These are phyloP conservation scores for Geococcyx californianus DNA, from an alignment of 2,113 vertebrate genomes.

Conservation along the genomic window DNA sequence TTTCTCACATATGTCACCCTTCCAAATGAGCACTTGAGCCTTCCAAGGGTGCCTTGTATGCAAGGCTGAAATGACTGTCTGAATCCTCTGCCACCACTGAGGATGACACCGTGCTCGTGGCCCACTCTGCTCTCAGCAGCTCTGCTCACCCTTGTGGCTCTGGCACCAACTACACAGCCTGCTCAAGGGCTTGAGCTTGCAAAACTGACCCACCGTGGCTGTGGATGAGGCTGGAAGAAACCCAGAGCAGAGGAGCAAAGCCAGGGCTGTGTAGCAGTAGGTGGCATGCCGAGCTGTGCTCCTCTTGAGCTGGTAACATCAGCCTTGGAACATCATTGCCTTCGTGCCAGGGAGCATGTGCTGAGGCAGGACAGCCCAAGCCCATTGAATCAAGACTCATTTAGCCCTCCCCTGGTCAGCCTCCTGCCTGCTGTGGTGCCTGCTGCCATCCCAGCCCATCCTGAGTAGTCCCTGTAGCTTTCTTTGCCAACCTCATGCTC, in stretches of 20 bases:
- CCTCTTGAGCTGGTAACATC: accelerated
- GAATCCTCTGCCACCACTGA: accelerated
- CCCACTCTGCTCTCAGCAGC: neutral
- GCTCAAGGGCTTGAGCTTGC: neutral
- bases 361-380: neutral
- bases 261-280: neutral
- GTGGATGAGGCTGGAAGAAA: neutral
- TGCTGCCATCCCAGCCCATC: neutral
- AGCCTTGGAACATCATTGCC: neutral
- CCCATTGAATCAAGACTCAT: neutral
- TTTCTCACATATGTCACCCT: neutral
- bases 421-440: neutral
- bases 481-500: neutral
- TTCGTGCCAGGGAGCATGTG: neutral
- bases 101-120: neutral
- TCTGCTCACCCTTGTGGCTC: neutral
- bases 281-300: neutral
- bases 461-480: neutral
- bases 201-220: accelerated
- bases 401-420: neutral
- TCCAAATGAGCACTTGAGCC: neutral
- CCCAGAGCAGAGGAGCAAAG: neutral
- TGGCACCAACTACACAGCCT: neutral
- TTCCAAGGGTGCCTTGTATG: neutral
- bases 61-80: neutral